These are phyloP conservation scores for Sialia sialis DNA, from an alignment of 2,113 vertebrate genomes.

Conservation along the genomic window DNA sequence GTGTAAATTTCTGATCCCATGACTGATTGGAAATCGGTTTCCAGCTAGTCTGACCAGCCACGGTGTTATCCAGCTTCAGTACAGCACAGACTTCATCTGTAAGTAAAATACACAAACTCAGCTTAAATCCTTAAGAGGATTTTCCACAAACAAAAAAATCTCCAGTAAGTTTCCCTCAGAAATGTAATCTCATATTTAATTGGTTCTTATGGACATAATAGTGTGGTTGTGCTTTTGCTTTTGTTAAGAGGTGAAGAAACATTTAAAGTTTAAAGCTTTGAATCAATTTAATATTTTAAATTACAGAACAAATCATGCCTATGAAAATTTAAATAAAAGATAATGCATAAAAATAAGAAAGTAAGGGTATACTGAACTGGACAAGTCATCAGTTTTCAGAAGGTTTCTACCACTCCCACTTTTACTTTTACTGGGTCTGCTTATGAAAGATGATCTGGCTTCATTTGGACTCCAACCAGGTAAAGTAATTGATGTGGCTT, in stretches of 20 bases:
- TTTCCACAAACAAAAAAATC: constrained; percentile 54
- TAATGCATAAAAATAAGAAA: not conserved
- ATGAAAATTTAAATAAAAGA: not conserved
- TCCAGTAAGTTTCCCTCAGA: constrained; percentile 26
- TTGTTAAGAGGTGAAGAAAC: not conserved
- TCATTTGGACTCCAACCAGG: constrained; percentile 97
- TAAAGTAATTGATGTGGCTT: constrained; percentile 85
- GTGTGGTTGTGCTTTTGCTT: not conserved
- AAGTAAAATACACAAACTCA: constrained; percentile 70
- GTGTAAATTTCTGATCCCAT: constrained; percentile 99
- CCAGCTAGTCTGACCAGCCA: constrained; percentile 97
- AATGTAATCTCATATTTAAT: constrained; percentile 25
- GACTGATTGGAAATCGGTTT: constrained; percentile 96
- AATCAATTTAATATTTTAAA: not conserved
- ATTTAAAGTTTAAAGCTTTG: not conserved
- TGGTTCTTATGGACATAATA: not conserved
- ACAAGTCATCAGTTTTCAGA: constrained; percentile 93
- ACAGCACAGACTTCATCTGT: constrained; percentile 97
- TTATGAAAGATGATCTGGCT: constrained; percentile 94
- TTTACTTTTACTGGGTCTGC: constrained; percentile 90
- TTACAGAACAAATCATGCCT: not conserved
- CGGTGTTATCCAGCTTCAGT: constrained; percentile 98
- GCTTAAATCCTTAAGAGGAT: constrained; percentile 68
- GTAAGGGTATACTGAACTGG: constrained; percentile 84
- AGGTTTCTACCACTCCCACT: constrained; percentile 88